A percentile compares a stretch with the other conserved stretches of the same genome.
phyloP scores from a whole-genome alignment of 2,113 vertebrate species.

The Psephotus haematonotus region DNA sequence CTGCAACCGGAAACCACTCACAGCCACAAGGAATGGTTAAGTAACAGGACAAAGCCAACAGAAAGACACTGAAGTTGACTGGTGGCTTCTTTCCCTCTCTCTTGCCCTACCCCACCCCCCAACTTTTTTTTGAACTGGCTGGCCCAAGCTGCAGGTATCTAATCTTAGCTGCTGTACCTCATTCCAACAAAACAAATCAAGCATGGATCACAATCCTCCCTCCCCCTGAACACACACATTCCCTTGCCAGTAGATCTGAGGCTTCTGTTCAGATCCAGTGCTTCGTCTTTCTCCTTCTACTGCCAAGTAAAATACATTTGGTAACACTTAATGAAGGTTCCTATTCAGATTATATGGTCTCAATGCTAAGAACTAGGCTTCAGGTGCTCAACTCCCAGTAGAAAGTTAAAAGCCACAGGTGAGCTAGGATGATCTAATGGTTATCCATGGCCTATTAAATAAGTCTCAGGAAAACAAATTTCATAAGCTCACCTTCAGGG shows the following conservation, averaged over 20 bases:
- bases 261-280: constrained; percentile 38
- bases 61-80: not conserved
- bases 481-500: not conserved
- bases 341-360: constrained; percentile 36
- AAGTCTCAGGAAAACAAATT: not conserved
- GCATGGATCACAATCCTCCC: not conserved
- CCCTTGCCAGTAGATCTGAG: constrained; percentile 9
- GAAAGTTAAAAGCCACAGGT: not conserved
- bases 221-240: not conserved
- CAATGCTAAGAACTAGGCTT: not conserved
- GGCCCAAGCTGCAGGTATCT: not conserved
- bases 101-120: not conserved
- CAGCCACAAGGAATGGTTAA: not conserved
- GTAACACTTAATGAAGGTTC: constrained; percentile 59
- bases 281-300: constrained; percentile 8
- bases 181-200: not conserved
- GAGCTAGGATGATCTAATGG: not conserved
- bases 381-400: not conserved
- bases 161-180: not conserved
- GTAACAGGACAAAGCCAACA: not conserved
- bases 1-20: constrained; percentile 1
- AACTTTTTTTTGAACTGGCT: not conserved
- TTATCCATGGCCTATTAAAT: not conserved
- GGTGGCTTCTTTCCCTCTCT: not conserved
- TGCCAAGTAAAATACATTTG: constrained; percentile 49